Base-by-base conservation (phyloP, 2,888 invertebrate genomes). In the Aricia artaxerxes region DNA sequence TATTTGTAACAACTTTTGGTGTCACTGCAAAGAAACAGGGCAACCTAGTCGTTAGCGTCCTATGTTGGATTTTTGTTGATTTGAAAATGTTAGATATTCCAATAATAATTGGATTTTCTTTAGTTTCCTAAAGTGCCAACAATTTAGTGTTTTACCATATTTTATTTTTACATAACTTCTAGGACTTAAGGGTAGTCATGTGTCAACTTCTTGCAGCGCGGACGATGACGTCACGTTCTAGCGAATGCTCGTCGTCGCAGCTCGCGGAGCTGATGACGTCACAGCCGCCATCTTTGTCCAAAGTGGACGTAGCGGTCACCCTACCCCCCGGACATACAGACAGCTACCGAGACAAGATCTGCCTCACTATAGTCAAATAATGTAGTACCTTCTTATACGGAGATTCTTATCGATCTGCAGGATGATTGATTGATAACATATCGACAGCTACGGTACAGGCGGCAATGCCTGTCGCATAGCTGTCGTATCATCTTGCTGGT, bases 211-310 rank as follows among this genome's bases (percentile, higher is more conserved):
- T 84, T 81, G 31, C 88, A 93, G 94, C 94, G 2, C 84, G 93
- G 83, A 94, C 94, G 78, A 92, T 93, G 89, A 93, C 94, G 81
- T 93, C 94, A 80, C 88, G 91, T 35, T 94, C 94, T n/a, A 93
- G 93, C 78, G 93, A 93, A 80, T 92, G 91, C 78, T 93, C 93
- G 0, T 88, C 88, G 0, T 90, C 93, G 0, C 92, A 92, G 49
- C 85, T 92, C 0, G 92, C 92, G 0, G 92, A 93, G 80, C 84
- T 93, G 9, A 87, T 92, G 83, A 89, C 91, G 80, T 86, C 91
- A 83, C 91, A 93, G 0, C 90, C 91, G 0, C 90, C 91, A 1
- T 89, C 92, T 0, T 81, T 88, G 35, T 92, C 92, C 0, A 93
- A 93, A 80, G 94, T 94, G 6, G 93, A 94, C 81, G 93, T 94